These are phyloP conservation scores for Drosophila atripex DNA, from an alignment of 2,888 invertebrate genomes.

Conservation along the genomic window DNA sequence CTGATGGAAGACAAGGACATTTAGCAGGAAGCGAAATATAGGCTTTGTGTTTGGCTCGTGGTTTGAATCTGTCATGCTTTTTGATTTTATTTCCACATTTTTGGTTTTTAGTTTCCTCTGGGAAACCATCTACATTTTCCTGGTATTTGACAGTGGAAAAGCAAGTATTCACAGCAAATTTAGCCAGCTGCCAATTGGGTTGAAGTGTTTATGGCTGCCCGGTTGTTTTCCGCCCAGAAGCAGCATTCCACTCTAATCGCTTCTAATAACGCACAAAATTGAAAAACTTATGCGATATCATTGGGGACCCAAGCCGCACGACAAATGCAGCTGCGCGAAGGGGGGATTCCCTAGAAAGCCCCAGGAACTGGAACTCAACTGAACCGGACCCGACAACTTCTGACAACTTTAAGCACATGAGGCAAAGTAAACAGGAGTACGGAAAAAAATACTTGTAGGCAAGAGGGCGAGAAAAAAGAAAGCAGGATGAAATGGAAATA, in stretches of 20 bases:
- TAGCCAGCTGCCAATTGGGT: slow-evolving; percentile 65
- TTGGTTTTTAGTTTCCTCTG: not conserved
- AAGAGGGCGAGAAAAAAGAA: slow-evolving; percentile 1
- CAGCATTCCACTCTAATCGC: slow-evolving; percentile 76
- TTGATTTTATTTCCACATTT: not conserved
- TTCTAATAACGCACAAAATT: slow-evolving; percentile 83
- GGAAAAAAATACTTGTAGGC: slow-evolving; percentile 5
- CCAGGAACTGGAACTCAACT: slow-evolving; percentile 18
- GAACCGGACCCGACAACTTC: slow-evolving; percentile 75
- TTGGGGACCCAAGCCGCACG: slow-evolving; percentile 74
- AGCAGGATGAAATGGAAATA: not conserved
- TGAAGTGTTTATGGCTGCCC: slow-evolving; percentile 61
- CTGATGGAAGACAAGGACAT: slow-evolving; percentile 14
- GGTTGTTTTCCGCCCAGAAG: slow-evolving; percentile 9
- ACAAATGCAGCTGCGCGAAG: slow-evolving; percentile 67
- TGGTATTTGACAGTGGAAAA: not conserved
- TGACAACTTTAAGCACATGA: slow-evolving; percentile 76
- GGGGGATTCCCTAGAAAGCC: slow-evolving; percentile 8
- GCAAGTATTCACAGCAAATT: slow-evolving; percentile 49
- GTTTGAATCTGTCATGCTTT: not conserved
- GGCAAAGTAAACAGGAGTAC: slow-evolving; percentile 23
- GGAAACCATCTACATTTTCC: not conserved
- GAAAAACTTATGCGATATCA: slow-evolving; percentile 82
- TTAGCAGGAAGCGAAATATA: not conserved
- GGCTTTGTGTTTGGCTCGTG: not conserved